Conservation (phyloP, 2,888 invertebrate species). For the Atethmia centrago region DNA sequence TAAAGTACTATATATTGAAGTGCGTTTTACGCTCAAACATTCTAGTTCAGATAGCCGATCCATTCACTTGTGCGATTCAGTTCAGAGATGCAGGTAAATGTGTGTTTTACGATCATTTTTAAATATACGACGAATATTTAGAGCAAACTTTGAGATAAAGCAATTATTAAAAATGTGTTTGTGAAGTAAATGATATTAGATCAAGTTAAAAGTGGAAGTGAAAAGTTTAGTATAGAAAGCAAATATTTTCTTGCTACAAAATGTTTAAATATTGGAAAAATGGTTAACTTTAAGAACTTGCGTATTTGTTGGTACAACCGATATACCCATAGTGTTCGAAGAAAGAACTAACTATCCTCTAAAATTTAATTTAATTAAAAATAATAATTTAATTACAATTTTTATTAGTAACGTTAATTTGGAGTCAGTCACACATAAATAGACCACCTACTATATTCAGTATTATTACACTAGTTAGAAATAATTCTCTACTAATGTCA, state of each 20-base stretch:
- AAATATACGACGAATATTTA: background rate
- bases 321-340: too few relatives aligned
- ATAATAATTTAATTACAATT: too few relatives aligned
- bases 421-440: too few relatives aligned
- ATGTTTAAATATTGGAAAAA: background rate
- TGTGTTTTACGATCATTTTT: slow-evolving; percentile 17
- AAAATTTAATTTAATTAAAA: too few relatives aligned
- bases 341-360: too few relatives aligned
- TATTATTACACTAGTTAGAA: too few relatives aligned
- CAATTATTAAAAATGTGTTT: background rate
- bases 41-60: slow-evolving; percentile 39
- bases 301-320: background rate
- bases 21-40: slow-evolving; percentile 43
- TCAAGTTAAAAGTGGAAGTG: slow-evolving; percentile 9
- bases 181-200: background rate
- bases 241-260: background rate
- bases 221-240: background rate
- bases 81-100: slow-evolving; percentile 47
- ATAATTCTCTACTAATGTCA: too few relatives aligned
- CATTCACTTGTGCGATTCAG: slow-evolving; percentile 41
- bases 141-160: background rate
- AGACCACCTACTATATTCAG: too few relatives aligned
- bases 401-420: too few relatives aligned
- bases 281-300: background rate
- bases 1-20: slow-evolving; percentile 59